Evolutionary conservation across 2,797 vertebrate genomes (phyloP).

Genomic region (Sorex maritimensis): DNA sequence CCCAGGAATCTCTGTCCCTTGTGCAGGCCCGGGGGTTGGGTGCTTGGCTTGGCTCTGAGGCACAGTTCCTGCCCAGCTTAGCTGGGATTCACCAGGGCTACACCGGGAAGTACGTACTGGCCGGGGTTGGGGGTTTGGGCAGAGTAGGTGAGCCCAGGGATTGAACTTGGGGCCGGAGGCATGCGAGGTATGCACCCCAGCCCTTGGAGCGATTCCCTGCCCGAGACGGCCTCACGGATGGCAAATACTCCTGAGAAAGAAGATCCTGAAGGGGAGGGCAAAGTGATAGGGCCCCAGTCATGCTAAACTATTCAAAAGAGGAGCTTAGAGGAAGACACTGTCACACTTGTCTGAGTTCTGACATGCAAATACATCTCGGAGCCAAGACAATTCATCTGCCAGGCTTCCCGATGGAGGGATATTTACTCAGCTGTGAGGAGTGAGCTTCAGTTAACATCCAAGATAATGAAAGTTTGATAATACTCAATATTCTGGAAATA

Average conservation of each 20-base stretch:
- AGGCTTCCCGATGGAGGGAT: conserved; percentile 67
- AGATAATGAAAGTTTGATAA: conserved; percentile 84
- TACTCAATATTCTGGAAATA: conserved; percentile 83
- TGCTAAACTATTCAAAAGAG: conserved; percentile 69
- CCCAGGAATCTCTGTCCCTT: too few relatives aligned
- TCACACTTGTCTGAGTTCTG: conserved; percentile 78
- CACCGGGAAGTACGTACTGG: too few relatives aligned
- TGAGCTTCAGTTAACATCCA: conserved; percentile 71
- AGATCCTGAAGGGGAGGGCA: conserved; percentile 12
- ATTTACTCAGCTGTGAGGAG: conserved; percentile 81
- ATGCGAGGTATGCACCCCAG: too few relatives aligned
- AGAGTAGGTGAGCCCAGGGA: too few relatives aligned
- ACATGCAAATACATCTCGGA: conserved; percentile 65
- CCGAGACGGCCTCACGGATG: not conserved
- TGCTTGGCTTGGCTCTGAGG: too few relatives aligned
- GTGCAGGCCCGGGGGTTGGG: too few relatives aligned
- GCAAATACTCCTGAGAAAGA: conserved; percentile 46
- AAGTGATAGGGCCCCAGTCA: not conserved
- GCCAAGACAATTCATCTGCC: conserved; percentile 76
- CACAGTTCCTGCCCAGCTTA: too few relatives aligned
- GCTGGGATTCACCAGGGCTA: too few relatives aligned
- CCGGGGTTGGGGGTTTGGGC: too few relatives aligned
- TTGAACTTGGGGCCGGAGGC: too few relatives aligned
- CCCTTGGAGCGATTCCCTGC: too few relatives aligned
- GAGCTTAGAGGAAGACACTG: conserved; percentile 43